phyloP scores from a whole-genome alignment of 2,797 vertebrate genomes.

The Sebastes baramenuke region DNA sequence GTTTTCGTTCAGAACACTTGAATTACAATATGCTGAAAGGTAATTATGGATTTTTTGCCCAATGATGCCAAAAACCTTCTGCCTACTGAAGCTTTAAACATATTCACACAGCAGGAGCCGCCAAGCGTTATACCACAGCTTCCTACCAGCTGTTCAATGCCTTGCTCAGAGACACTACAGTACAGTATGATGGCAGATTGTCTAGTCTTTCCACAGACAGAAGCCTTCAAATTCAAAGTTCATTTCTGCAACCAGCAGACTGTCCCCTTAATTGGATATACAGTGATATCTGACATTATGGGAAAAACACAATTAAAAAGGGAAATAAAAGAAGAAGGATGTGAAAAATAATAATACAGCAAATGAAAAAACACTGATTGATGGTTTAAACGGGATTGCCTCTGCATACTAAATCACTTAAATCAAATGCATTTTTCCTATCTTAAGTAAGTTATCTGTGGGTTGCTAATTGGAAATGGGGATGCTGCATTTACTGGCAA shows the following conservation, averaged over 20 bases:
- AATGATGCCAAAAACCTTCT: no score
- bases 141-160: background rate
- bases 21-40: no score
- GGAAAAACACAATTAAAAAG: background rate
- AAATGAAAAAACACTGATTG: background rate
- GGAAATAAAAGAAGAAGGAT: background rate
- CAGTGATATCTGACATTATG: background rate
- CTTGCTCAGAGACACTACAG: background rate
- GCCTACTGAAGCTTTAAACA: background rate
- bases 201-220: background rate
- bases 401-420: background rate
- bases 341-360: background rate
- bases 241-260: background rate
- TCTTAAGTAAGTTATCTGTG: conserved; percentile 9
- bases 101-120: background rate
- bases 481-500: background rate
- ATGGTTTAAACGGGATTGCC: background rate
- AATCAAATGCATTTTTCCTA: background rate
- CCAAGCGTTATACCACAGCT: background rate
- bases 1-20: no score
- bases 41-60: no score
- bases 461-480: conserved; percentile 12
- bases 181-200: background rate
- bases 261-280: background rate
- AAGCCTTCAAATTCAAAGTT: background rate